Evolutionary conservation across 2,888 invertebrate genomes (phyloP).

Genomic region (Stegana nigrithorax): DNA sequence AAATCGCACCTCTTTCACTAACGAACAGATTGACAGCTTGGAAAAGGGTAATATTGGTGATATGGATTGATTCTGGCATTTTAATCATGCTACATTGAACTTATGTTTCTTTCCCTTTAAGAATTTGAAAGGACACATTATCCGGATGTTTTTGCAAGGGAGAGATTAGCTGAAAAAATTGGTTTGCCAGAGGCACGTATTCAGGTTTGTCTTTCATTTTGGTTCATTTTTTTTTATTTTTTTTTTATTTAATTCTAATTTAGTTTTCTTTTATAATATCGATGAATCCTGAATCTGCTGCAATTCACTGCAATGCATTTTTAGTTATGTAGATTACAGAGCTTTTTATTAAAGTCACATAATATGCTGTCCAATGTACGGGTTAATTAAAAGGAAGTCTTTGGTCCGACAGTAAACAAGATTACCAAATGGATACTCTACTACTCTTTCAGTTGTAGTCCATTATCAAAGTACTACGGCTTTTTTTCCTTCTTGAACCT

Average conservation of each 20-base stretch:
- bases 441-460: too few species aligned
- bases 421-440: too few species aligned
- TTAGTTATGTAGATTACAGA: too few species aligned
- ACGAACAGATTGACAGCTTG: conserved; percentile 97
- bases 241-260: conserved; percentile 23
- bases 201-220: conserved; percentile 81
- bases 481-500: too few species aligned
- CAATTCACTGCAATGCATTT: too few species aligned
- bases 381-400: too few species aligned
- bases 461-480: too few species aligned
- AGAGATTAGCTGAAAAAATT: conserved; percentile 95
- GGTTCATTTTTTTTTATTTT: conserved; percentile 52
- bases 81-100: too few species aligned
- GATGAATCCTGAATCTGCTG: conserved; percentile 21
- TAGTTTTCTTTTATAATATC: conserved; percentile 9
- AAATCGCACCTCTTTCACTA: conserved; percentile 97
- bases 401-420: too few species aligned
- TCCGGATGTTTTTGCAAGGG: conserved; percentile 96
- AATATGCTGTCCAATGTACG: too few species aligned
- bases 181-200: conserved; percentile 99
- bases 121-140: conserved; percentile 98
- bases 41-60: conserved; percentile 85
- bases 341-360: too few species aligned
- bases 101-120: conserved; percentile 65
- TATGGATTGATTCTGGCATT: neutral